Percentiles rank a stretch among this genome's conserved stretches.
These are phyloP conservation scores for Terrapene triunguis DNA, from an alignment of 2,113 vertebrate genomes.

Conservation along the genomic window DNA sequence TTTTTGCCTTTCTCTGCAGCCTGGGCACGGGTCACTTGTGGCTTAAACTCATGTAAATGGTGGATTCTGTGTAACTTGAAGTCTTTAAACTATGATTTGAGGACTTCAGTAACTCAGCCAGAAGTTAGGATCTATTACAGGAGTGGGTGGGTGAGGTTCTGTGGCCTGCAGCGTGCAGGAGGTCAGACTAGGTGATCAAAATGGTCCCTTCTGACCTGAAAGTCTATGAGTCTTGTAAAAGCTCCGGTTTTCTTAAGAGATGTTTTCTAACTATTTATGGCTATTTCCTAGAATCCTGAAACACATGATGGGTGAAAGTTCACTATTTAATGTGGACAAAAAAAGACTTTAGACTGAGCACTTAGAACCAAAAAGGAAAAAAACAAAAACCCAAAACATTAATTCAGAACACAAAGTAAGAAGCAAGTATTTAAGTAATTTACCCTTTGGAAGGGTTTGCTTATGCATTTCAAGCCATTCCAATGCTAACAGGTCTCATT, in stretches of 20 bases:
- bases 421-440: conserved; percentile 38
- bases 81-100: neutral
- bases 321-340: neutral
- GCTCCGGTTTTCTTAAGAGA: neutral
- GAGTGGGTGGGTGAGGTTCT: neutral
- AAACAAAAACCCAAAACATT: neutral
- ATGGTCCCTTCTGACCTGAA: neutral
- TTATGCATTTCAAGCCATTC: conserved; percentile 63
- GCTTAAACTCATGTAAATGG: neutral
- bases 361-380: conserved; percentile 6
- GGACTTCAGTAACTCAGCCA: neutral
- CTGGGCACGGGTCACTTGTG: neutral
- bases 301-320: neutral
- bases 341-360: neutral
- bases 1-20: neutral
- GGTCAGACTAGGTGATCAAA: neutral
- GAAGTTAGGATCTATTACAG: neutral
- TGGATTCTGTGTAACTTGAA: neutral
- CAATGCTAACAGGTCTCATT: conserved; percentile 67
- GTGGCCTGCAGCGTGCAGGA: neutral
- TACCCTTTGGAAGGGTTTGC: conserved; percentile 43
- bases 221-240: neutral
- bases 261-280: neutral
- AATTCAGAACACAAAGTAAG: neutral
- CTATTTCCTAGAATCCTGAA: neutral